phyloP scores from a whole-genome alignment of 2,113 vertebrate species.

The Taxidea taxus region DNA sequence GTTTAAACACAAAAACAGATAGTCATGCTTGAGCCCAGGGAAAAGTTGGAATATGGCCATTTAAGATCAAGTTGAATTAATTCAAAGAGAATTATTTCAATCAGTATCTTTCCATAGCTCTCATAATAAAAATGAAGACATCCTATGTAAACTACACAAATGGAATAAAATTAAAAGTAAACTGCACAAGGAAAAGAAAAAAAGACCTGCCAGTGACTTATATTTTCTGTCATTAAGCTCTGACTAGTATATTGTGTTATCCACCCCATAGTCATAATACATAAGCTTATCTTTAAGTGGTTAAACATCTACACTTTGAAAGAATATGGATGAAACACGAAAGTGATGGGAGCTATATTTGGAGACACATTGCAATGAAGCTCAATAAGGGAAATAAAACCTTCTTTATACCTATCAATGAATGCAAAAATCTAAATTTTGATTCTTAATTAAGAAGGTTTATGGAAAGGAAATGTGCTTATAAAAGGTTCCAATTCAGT shows the following conservation, averaged over 20 bases:
- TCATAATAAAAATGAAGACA: not conserved
- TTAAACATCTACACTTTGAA: not conserved
- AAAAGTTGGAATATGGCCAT: not conserved
- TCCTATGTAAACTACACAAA: not conserved
- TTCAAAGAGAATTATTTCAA: constrained; percentile 5
- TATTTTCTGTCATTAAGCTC: not conserved
- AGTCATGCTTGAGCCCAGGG: not conserved
- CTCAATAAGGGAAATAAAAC: not conserved
- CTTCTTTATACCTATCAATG: not conserved
- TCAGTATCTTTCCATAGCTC: constrained; percentile 1
- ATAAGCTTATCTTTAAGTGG: not conserved
- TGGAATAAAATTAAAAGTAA: constrained; percentile 24
- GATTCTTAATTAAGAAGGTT: not conserved
- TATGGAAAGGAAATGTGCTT: not conserved
- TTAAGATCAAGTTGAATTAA: constrained; percentile 2
- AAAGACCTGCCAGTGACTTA: not conserved
- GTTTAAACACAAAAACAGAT: not conserved
- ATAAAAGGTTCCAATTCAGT: not conserved
- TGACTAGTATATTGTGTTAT: not conserved
- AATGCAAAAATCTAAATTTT: not conserved
- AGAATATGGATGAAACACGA: not conserved
- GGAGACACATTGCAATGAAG: not conserved
- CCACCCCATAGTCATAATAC: not conserved
- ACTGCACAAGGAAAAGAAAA: not conserved
- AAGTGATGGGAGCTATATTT: not conserved